Percentiles rank a stretch among this genome's conserved stretches.
Conservation (phyloP, 2,888 invertebrate genomes). For the Sesia apiformis region DNA sequence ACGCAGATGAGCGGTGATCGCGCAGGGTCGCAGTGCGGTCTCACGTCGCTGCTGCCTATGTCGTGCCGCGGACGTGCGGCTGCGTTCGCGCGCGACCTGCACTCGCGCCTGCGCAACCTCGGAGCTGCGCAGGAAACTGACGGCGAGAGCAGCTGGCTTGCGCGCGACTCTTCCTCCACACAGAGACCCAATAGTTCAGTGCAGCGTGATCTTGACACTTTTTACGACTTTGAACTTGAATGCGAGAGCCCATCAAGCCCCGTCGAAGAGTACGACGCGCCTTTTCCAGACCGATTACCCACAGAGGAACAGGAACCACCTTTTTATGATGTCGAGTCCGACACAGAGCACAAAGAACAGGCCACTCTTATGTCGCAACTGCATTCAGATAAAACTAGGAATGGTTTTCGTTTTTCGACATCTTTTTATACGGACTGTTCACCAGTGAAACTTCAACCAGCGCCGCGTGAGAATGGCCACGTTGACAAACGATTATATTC, state of each 20-base stretch:
- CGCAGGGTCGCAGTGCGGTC: slow-evolving; percentile 76
- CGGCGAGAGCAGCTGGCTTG: slow-evolving; percentile 59
- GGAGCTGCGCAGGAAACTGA: slow-evolving; percentile 71
- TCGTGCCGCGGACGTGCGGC: slow-evolving; percentile 87
- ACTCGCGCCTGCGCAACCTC: slow-evolving; percentile 82
- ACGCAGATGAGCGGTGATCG: slow-evolving; percentile 73
- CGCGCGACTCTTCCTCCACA: slow-evolving; percentile 27
- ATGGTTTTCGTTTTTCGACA: slow-evolving; percentile 61
- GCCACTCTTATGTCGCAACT: slow-evolving; percentile 35
- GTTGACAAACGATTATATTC: slow-evolving; percentile 55
- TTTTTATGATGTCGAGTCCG: slow-evolving; percentile 69
- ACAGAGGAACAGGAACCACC: slow-evolving; percentile 71
- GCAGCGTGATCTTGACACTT: slow-evolving; percentile 71
- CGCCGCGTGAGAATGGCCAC: slow-evolving; percentile 58
- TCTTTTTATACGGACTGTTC: slow-evolving; percentile 54
- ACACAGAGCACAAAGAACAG: slow-evolving; percentile 47
- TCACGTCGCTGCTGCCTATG: slow-evolving; percentile 82
- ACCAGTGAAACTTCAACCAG: slow-evolving; percentile 58
- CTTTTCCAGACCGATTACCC: slow-evolving; percentile 69
- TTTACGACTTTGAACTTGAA: slow-evolving; percentile 78
- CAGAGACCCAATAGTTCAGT: slow-evolving; percentile 30
- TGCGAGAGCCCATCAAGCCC: slow-evolving; percentile 82
- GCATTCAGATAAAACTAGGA: slow-evolving; percentile 66
- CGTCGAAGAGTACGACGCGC: slow-evolving; percentile 71
- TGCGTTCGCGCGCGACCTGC: slow-evolving; percentile 85